Conservation (phyloP, 2,797 vertebrate species). For the Perodicticus potto region DNA sequence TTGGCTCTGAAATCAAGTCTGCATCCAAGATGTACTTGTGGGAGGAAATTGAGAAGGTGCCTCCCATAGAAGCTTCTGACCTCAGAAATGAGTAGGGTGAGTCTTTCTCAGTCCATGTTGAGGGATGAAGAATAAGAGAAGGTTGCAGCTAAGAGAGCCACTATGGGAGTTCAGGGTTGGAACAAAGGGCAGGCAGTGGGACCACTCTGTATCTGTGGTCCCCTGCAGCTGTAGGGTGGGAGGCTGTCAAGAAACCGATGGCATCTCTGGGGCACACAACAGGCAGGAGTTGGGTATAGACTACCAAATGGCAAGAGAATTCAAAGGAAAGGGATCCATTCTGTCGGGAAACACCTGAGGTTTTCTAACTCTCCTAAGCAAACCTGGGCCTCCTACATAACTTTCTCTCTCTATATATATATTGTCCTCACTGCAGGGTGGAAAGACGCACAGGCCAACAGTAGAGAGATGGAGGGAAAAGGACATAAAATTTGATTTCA, state of each 20-base stretch:
- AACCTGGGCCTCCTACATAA: not conserved
- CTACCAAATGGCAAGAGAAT: not conserved
- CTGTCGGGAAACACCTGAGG: not conserved
- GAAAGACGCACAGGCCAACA: not conserved
- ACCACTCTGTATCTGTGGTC: not conserved
- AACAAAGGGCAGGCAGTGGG: not conserved
- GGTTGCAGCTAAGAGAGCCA: not conserved
- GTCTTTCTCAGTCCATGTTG: not conserved
- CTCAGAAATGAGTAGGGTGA: not conserved
- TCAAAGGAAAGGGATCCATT: conserved; percentile 29
- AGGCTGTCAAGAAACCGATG: not conserved
- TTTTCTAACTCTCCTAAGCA: conserved; percentile 10
- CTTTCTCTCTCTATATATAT: not conserved
- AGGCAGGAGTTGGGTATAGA: not conserved
- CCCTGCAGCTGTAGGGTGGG: not conserved
- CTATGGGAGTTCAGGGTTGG: not conserved
- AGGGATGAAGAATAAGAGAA: not conserved
- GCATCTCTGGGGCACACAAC: not conserved
- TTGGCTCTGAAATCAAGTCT: conserved; percentile 41
- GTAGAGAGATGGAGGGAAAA: not conserved
- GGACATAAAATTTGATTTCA: conserved; percentile 8
- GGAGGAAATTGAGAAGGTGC: not conserved
- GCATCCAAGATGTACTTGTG: not conserved
- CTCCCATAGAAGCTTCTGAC: not conserved
- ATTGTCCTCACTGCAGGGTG: not conserved